Conservation (phyloP, 2,888 invertebrate species). For the Phalera bucephala region DNA sequence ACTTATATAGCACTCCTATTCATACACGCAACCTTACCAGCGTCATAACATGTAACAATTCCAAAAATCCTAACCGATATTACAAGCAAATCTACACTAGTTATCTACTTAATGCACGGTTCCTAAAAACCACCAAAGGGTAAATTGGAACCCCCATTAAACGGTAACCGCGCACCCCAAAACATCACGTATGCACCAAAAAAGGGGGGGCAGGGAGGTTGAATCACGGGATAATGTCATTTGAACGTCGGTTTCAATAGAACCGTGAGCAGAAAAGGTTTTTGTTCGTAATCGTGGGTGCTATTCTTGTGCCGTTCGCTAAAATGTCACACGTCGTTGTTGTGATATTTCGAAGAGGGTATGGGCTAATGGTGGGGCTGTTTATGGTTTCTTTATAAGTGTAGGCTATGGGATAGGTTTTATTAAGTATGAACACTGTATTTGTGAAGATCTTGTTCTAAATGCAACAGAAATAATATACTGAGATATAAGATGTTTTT, state of each 20-base stretch:
- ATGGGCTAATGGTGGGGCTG: too few relatives aligned
- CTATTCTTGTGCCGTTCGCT: conserved; percentile 5
- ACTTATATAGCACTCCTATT: too few relatives aligned
- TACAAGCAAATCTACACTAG: neutral
- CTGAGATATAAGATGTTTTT: too few relatives aligned
- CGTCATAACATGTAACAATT: too few relatives aligned
- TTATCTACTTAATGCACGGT: conserved; percentile 7
- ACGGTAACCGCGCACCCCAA: conserved; percentile 27
- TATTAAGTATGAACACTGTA: too few relatives aligned
- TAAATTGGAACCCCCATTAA: conserved; percentile 29
- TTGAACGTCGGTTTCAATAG: conserved; percentile 21
- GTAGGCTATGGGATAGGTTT: too few relatives aligned
- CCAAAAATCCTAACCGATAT: too few relatives aligned
- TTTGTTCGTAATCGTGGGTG: conserved; percentile 3
- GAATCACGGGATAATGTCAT: conserved; percentile 35
- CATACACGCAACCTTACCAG: too few relatives aligned
- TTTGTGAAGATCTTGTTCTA: too few relatives aligned
- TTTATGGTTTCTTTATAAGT: too few relatives aligned
- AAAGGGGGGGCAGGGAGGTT: conserved; percentile 9
- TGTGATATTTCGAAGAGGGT: conserved; percentile 3
- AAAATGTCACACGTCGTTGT: conserved; percentile 7
- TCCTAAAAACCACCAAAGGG: conserved; percentile 21
- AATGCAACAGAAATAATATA: too few relatives aligned
- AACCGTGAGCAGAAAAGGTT: conserved; percentile 9
- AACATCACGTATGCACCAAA: conserved; percentile 33